These are phyloP conservation scores for Beroe forskalii DNA, from an alignment of 37 sponge, comb jelly and placozoan genomes.

Conservation along the genomic window DNA sequence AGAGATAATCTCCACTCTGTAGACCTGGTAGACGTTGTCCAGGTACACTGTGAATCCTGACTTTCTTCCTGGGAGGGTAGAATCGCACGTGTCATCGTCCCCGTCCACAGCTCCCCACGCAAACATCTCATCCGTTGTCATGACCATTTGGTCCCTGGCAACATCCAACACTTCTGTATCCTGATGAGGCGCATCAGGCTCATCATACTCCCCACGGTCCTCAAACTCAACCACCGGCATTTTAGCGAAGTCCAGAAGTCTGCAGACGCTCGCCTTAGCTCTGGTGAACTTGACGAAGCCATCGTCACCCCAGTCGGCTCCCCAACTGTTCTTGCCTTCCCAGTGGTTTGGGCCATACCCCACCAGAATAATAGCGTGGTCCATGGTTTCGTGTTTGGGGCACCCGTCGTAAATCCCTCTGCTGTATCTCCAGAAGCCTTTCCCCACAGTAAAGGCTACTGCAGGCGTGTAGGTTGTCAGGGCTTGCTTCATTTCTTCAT, in stretches of 20 bases:
- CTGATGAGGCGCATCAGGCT: background rate
- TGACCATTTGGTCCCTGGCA: too few species aligned
- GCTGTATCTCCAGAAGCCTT: background rate
- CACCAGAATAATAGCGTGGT: constrained; percentile 5
- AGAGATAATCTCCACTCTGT: too few species aligned
- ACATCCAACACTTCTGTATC: too few species aligned
- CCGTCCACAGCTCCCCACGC: too few species aligned
- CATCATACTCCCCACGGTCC: too few species aligned
- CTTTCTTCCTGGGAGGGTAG: too few species aligned
- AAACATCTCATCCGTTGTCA: too few species aligned
- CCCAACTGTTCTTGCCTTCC: constrained; percentile 34
- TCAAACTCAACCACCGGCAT: background rate
- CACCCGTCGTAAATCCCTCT: constrained; percentile 33
- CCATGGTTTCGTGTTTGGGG: background rate
- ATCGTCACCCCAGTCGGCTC: constrained; percentile 25
- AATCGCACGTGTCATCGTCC: too few species aligned
- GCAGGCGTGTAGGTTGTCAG: background rate
- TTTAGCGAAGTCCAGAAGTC: background rate
- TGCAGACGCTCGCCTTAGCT: background rate
- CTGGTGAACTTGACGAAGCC: constrained; percentile 5
- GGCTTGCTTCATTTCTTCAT: background rate
- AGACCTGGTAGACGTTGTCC: too few species aligned
- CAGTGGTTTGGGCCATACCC: background rate
- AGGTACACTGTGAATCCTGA: too few species aligned
- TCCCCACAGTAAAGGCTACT: constrained; percentile 7